Evolutionary conservation across 2,797 vertebrate species (phyloP).

Genomic region (Hirundo rustica): DNA sequence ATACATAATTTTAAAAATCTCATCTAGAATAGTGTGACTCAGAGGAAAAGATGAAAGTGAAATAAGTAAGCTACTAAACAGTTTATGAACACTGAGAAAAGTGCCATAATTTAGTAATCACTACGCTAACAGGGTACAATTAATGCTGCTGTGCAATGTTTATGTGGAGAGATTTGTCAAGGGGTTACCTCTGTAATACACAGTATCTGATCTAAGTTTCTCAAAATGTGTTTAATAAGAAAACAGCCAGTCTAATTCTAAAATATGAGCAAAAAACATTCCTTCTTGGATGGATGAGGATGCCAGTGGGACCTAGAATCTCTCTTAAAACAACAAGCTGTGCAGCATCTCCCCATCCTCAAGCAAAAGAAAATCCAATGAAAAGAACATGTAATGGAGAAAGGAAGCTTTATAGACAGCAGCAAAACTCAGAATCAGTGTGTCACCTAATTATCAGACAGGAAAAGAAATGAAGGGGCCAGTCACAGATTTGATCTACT

Average conservation of each 20-base stretch:
- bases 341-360: background rate
- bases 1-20: background rate
- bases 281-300: background rate
- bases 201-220: background rate
- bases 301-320: background rate
- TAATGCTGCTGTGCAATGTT: background rate
- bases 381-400: background rate
- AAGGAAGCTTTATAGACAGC: background rate
- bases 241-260: background rate
- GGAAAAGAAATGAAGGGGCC: background rate
- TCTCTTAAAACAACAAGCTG: background rate
- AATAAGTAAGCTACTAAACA: background rate
- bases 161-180: background rate
- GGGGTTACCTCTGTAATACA: background rate
- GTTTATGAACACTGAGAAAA: background rate
- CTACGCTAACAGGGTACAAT: background rate
- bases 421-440: background rate
- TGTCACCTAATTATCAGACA: background rate
- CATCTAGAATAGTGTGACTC: background rate
- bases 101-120: background rate
- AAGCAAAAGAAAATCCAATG: background rate
- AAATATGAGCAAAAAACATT: background rate
- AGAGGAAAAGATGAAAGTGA: background rate
- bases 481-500: background rate
- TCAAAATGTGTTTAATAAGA: background rate